Percentiles rank a stretch among this genome's conserved stretches.
These are phyloP conservation scores for Knipowitschia caucasica DNA, from an alignment of 2,797 vertebrate genomes.

Conservation along the genomic window DNA sequence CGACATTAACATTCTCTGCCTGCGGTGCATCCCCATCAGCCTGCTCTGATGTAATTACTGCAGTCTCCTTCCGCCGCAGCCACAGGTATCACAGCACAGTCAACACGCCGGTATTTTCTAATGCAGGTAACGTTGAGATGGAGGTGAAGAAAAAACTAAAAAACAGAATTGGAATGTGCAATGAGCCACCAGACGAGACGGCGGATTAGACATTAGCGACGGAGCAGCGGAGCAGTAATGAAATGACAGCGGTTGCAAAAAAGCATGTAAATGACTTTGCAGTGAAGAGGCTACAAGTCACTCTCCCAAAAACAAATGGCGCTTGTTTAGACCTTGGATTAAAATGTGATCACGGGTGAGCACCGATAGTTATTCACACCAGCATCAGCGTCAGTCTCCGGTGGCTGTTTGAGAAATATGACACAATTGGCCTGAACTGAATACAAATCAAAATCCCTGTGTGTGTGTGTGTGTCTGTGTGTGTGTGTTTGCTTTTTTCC, in stretches of 20 bases:
- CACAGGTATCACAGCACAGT: slow-evolving; percentile 37
- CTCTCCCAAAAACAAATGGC: neutral
- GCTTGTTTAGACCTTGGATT: neutral
- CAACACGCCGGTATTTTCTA: slow-evolving; percentile 30
- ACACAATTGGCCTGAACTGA: too few relatives aligned
- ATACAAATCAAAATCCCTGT: too few relatives aligned
- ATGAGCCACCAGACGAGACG: neutral
- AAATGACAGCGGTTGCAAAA: neutral
- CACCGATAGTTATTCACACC: neutral
- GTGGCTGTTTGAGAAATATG: too few relatives aligned
- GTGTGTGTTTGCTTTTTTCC: too few relatives aligned
- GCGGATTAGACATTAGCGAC: slow-evolving; percentile 1
- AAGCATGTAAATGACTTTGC: slow-evolving; percentile 3
- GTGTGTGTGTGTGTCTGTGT: too few relatives aligned
- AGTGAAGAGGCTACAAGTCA: neutral
- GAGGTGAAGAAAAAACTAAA: slow-evolving; percentile 5
- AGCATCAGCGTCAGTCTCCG: neutral
- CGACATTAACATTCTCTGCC: slow-evolving; percentile 50
- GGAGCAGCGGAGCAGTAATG: neutral
- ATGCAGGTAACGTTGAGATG: slow-evolving; percentile 29
- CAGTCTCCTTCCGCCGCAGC: slow-evolving; percentile 43
- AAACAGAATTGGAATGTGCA: slow-evolving; percentile 30
- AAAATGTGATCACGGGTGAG: neutral
- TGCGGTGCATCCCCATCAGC: slow-evolving; percentile 43
- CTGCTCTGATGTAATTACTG: slow-evolving; percentile 52